Percentiles rank a stretch among this genome's conserved stretches.
phyloP scores from a whole-genome alignment of 2,888 invertebrate species.

The Polylopha cassiicola region DNA sequence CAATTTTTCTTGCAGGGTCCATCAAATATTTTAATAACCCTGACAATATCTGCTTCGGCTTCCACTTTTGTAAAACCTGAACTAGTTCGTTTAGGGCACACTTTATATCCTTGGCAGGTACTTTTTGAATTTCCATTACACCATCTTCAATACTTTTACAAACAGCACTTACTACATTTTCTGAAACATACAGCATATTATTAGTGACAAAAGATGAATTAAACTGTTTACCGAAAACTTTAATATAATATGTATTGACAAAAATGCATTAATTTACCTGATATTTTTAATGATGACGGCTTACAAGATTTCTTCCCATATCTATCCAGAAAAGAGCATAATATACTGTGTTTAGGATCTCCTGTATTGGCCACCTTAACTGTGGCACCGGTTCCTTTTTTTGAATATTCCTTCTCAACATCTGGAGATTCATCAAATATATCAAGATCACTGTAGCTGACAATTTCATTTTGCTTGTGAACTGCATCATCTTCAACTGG shows the following conservation, averaged over 20 bases:
- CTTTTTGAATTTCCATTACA: slow-evolving; percentile 37
- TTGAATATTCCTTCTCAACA: slow-evolving; percentile 11
- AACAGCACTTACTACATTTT: slow-evolving; percentile 32
- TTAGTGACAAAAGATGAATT: slow-evolving; percentile 13
- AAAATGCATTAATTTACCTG: slow-evolving; percentile 38
- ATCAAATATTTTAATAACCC: slow-evolving; percentile 51
- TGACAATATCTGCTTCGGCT: slow-evolving; percentile 41
- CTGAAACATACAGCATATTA: slow-evolving; percentile 38
- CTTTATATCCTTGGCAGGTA: slow-evolving; percentile 35
- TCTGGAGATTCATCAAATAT: slow-evolving; percentile 28
- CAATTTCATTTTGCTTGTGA: slow-evolving; percentile 11
- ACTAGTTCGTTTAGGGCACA: slow-evolving; percentile 44
- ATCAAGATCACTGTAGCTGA: slow-evolving; percentile 39
- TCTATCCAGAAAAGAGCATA: slow-evolving; percentile 53
- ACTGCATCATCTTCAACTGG: slow-evolving; percentile 5
- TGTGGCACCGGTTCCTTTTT: slow-evolving; percentile 5
- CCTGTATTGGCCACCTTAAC: slow-evolving; percentile 9
- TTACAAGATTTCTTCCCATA: slow-evolving; percentile 38
- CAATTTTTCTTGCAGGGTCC: slow-evolving; percentile 47
- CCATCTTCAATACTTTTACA: slow-evolving; percentile 41
- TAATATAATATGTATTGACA: slow-evolving; percentile 1
- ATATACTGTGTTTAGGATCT: slow-evolving; percentile 40
- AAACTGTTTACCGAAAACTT: slow-evolving; percentile 3
- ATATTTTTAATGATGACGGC: slow-evolving; percentile 34
- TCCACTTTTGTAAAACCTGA: slow-evolving; percentile 38